Evolutionary conservation across 1,140 invertebrate genomes (phyloP).

Genomic region (Samia ricini): DNA sequence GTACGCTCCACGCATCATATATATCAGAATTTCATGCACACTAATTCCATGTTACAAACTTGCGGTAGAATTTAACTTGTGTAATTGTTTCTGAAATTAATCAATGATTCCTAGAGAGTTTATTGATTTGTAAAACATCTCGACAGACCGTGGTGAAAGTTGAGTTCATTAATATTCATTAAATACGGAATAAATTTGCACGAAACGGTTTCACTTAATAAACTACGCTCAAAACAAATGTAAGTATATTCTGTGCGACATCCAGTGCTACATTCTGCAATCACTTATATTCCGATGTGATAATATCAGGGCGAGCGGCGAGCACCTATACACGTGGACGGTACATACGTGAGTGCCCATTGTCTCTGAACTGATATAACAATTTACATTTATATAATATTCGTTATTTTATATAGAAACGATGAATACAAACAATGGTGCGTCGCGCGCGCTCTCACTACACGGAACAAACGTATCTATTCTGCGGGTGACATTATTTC

Average conservation of each 20-base stretch:
- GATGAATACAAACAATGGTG: neutral
- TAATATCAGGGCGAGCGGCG: neutral
- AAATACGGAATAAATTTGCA: neutral
- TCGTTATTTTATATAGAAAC: neutral
- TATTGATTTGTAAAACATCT: too few species aligned
- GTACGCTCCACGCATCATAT: too few species aligned
- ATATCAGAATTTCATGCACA: too few species aligned
- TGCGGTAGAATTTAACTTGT: too few species aligned
- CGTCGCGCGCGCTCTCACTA: too few species aligned
- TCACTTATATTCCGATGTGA: too few species aligned
- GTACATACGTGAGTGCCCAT: neutral
- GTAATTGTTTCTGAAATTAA: too few species aligned
- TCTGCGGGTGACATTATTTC: neutral
- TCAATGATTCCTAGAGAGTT: too few species aligned
- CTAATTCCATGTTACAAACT: too few species aligned
- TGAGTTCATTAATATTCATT: neutral
- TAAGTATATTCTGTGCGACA: neutral
- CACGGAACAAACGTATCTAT: neutral
- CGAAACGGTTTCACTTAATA: neutral
- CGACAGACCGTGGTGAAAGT: neutral
- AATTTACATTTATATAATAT: neutral
- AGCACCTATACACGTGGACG: too few species aligned
- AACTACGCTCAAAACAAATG: neutral
- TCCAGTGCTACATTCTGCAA: neutral
- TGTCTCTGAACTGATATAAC: neutral